phyloP scores from a whole-genome alignment of 1,140 invertebrate species.

The Helicorthomorpha holstii region DNA sequence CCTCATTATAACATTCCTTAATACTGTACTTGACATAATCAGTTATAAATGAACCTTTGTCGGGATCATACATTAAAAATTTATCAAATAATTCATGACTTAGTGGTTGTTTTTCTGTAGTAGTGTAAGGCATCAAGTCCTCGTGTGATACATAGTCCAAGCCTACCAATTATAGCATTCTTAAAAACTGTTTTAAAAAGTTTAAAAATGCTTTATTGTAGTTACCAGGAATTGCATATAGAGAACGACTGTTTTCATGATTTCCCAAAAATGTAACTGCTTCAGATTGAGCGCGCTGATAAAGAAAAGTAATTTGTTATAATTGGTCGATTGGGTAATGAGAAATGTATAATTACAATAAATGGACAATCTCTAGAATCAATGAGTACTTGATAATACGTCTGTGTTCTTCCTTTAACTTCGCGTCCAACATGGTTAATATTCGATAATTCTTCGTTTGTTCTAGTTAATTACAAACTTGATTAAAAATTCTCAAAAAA shows the following conservation, averaged over 20 bases:
- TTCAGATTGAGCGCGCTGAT: conserved; percentile 84
- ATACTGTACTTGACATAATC: conserved; percentile 10
- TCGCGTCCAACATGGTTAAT: conserved; percentile 54
- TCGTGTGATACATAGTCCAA: conserved; percentile 94
- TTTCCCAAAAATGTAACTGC: conserved; percentile 94
- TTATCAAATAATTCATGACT: conserved; percentile 93
- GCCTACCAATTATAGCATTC: conserved; percentile 8
- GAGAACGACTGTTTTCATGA: conserved; percentile 69
- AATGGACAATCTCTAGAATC: conserved; percentile 89
- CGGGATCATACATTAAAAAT: conserved; percentile 64
- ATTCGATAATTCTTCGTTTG: conserved; percentile 22
- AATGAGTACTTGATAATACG: conserved; percentile 94
- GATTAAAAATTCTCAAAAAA: conserved; percentile 11
- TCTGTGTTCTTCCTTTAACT: conserved; percentile 74
- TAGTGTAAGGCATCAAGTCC: conserved; percentile 74
- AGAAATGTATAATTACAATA: conserved; percentile 51
- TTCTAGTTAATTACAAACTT: conserved; percentile 8
- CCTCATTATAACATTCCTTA: no score
- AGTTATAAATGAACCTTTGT: no score
- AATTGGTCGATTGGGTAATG: no score
- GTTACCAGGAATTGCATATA: conserved; percentile 79
- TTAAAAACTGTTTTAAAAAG: not conserved
- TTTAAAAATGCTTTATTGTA: not conserved
- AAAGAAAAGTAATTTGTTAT: no score
- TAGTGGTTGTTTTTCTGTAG: conserved; percentile 61